These are phyloP conservation scores for Colletes gigas DNA, from an alignment of 1,140 invertebrate genomes.

Conservation along the genomic window DNA sequence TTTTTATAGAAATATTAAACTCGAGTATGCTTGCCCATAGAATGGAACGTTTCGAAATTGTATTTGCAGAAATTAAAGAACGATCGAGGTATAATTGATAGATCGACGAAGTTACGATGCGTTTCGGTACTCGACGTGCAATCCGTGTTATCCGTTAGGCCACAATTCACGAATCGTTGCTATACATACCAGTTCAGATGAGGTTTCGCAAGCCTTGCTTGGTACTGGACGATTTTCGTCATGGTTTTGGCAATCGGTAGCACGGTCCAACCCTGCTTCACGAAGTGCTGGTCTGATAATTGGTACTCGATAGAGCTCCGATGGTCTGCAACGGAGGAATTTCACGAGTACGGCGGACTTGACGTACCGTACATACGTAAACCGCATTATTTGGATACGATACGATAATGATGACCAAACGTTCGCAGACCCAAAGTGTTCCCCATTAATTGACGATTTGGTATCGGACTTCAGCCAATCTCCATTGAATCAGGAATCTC, in stretches of 20 bases:
- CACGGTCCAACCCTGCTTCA: conserved; percentile 65
- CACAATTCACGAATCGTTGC: background rate
- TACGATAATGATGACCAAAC: conserved; percentile 42
- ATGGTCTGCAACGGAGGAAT: conserved; percentile 64
- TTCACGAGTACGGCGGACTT: conserved; percentile 47
- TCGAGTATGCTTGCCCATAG: too few relatives aligned
- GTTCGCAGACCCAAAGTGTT: conserved; percentile 17
- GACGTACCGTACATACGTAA: conserved; percentile 9
- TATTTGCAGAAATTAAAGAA: too few relatives aligned
- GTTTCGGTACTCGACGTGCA: background rate
- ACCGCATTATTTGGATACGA: conserved; percentile 43
- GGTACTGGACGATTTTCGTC: conserved; percentile 57
- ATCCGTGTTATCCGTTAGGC: background rate
- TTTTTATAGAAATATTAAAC: too few relatives aligned
- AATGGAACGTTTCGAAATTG: too few relatives aligned
- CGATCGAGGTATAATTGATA: too few relatives aligned
- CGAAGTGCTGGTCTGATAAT: conserved; percentile 70
- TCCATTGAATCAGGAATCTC: background rate
- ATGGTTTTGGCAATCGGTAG: conserved; percentile 58
- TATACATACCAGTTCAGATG: conserved; percentile 53
- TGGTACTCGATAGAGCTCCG: conserved; percentile 72
- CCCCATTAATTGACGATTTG: conserved; percentile 34
- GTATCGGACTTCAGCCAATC: conserved; percentile 13
- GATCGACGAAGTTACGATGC: too few relatives aligned
- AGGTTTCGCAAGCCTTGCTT: conserved; percentile 58